These are phyloP conservation scores for Nannobrachium achirus DNA, from an alignment of 2,113 vertebrate genomes.

Conservation along the genomic window DNA sequence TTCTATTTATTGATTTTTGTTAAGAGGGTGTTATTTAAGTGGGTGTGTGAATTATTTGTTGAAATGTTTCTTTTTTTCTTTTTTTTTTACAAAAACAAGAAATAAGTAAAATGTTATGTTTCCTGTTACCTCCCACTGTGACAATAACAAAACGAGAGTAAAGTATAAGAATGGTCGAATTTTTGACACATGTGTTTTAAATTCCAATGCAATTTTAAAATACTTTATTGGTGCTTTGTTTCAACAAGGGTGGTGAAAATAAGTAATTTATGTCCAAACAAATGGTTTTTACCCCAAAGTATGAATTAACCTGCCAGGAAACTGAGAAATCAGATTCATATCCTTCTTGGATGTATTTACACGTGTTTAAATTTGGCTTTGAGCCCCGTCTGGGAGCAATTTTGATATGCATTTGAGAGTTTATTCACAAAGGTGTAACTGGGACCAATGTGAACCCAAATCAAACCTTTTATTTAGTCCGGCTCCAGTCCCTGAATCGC, in stretches of 20 bases:
- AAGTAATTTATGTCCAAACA: too few relatives aligned
- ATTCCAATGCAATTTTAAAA: too few relatives aligned
- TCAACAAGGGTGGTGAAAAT: too few relatives aligned
- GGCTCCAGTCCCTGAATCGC: too few relatives aligned
- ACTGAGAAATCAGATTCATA: neutral
- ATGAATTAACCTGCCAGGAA: too few relatives aligned
- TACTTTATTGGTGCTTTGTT: too few relatives aligned
- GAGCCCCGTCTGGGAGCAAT: neutral
- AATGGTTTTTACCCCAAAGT: too few relatives aligned
- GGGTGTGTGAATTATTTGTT: conserved; percentile 33
- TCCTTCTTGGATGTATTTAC: neutral
- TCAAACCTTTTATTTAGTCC: conserved; percentile 6
- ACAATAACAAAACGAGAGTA: conserved; percentile 11
- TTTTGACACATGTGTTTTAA: conserved; percentile 23
- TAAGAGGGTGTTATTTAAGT: conserved; percentile 25
- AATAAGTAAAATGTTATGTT: conserved; percentile 49
- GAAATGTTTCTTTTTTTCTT: conserved; percentile 41
- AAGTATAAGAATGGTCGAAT: neutral
- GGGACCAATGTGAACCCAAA: neutral
- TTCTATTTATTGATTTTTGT: conserved; percentile 55
- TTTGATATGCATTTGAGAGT: too few relatives aligned
- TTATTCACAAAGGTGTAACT: too few relatives aligned
- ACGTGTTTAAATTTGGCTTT: neutral
- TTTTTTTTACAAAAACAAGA: too few relatives aligned
- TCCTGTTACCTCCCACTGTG: conserved; percentile 40